A percentile compares a stretch with the other conserved stretches of the same genome.
These are phyloP conservation scores for Schrankia costaestrigalis DNA, from an alignment of 2,888 invertebrate genomes.

Conservation along the genomic window DNA sequence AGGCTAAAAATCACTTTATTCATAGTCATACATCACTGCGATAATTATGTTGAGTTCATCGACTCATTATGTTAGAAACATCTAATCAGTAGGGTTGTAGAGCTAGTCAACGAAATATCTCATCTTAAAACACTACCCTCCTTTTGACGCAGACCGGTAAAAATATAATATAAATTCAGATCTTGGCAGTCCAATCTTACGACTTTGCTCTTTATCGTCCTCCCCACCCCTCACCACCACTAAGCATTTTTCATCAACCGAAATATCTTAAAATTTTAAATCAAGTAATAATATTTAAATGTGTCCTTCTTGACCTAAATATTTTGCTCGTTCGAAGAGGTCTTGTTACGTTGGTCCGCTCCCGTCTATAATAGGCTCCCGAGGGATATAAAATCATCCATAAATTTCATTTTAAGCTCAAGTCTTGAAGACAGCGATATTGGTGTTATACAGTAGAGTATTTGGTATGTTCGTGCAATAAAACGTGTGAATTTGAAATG, in stretches of 20 bases:
- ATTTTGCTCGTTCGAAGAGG: conserved; percentile 22
- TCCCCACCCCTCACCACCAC: no score
- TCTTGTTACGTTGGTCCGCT: conserved; percentile 33
- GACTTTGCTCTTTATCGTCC: no score
- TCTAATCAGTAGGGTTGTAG: no score
- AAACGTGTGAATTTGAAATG: conserved; percentile 9
- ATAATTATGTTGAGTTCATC: no score
- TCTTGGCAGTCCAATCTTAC: no score
- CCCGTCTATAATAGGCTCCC: conserved; percentile 58
- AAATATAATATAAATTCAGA: no score
- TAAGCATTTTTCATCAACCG: neutral
- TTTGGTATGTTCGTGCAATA: conserved; percentile 20
- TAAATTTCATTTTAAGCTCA: conserved; percentile 63
- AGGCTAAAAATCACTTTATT: no score
- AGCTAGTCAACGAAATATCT: no score
- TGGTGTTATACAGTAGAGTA: conserved; percentile 34
- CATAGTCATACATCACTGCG: no score
- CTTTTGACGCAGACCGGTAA: no score
- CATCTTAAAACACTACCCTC: no score
- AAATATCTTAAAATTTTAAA: conserved; percentile 27
- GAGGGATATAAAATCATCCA: conserved; percentile 60
- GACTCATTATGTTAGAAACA: no score
- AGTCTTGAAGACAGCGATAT: conserved; percentile 33
- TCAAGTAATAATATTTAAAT: conserved; percentile 32
- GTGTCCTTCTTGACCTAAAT: conserved; percentile 30